phyloP scores from a whole-genome alignment of 2,797 vertebrate genomes.

The Oreochromis mossambicus region DNA sequence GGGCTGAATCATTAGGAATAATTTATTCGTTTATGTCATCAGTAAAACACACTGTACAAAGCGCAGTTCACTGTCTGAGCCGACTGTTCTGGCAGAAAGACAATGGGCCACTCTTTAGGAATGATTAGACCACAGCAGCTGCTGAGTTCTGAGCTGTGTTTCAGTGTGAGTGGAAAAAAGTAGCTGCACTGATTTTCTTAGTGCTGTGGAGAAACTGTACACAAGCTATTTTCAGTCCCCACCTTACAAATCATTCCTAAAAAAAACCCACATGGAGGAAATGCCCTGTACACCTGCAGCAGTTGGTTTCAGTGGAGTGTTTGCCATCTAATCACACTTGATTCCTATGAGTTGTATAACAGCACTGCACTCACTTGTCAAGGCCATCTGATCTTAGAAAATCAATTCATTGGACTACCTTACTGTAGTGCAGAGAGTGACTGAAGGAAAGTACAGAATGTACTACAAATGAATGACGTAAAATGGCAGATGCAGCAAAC shows the following conservation, averaged over 20 bases:
- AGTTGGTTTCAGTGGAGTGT: background rate
- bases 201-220: background rate
- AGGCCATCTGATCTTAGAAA: background rate
- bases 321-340: background rate
- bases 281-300: background rate
- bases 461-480: background rate
- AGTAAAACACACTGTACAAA: slow-evolving; percentile 1
- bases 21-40: background rate
- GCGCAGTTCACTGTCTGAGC: background rate
- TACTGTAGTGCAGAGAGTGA: background rate
- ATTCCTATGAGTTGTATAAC: background rate
- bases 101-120: background rate
- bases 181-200: background rate
- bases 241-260: background rate
- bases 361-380: background rate
- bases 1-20: slow-evolving; percentile 2
- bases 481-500: background rate
- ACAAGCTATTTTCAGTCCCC: background rate
- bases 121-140: background rate
- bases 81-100: background rate
- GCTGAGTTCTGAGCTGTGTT: background rate
- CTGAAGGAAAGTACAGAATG: background rate
- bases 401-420: background rate
- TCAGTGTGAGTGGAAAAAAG: background rate
- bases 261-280: background rate